phyloP scores from a whole-genome alignment of 2,797 vertebrate species.

The Naso thynnoides region DNA sequence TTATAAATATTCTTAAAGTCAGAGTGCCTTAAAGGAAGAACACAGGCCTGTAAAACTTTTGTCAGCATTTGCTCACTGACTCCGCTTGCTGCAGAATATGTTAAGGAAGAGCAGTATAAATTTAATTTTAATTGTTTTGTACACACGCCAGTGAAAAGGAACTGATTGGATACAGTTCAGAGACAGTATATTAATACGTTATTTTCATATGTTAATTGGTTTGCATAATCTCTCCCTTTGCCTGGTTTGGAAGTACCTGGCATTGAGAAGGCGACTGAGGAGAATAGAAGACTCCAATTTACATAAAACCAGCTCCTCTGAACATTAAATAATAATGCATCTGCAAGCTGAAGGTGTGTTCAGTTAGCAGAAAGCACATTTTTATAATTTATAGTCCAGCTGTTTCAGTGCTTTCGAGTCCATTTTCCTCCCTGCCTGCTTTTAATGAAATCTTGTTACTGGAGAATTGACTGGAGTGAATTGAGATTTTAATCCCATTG shows the following conservation, averaged over 20 bases:
- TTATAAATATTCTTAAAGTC: constrained; percentile 88
- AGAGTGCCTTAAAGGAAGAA: constrained; percentile 89
- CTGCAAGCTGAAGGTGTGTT: constrained; percentile 98
- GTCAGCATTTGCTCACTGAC: constrained; percentile 94
- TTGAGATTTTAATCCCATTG: constrained; percentile 99
- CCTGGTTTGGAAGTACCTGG: constrained; percentile 96
- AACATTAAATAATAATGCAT: constrained; percentile 99
- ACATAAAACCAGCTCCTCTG: constrained; percentile 97
- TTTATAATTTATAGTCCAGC: constrained; percentile 99
- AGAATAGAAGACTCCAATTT: constrained; percentile 96
- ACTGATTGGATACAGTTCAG: constrained; percentile 99
- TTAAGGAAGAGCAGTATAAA: constrained; percentile 98
- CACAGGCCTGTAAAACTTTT: constrained; percentile 92
- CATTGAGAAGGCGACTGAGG: constrained; percentile 92
- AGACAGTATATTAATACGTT: constrained; percentile 99
- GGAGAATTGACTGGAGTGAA: constrained; percentile 99
- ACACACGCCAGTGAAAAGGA: constrained; percentile 99
- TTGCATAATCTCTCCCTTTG: constrained; percentile 97
- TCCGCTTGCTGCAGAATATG: constrained; percentile 97
- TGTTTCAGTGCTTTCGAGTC: constrained; percentile 96
- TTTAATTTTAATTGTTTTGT: constrained; percentile 99
- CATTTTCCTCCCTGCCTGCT: constrained; percentile 95
- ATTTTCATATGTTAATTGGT: constrained; percentile 99
- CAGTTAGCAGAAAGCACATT: constrained; percentile 98
- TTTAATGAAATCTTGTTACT: constrained; percentile 99